Conservation (phyloP, 2,113 vertebrate species). For the Phoenicopterus ruber region DNA sequence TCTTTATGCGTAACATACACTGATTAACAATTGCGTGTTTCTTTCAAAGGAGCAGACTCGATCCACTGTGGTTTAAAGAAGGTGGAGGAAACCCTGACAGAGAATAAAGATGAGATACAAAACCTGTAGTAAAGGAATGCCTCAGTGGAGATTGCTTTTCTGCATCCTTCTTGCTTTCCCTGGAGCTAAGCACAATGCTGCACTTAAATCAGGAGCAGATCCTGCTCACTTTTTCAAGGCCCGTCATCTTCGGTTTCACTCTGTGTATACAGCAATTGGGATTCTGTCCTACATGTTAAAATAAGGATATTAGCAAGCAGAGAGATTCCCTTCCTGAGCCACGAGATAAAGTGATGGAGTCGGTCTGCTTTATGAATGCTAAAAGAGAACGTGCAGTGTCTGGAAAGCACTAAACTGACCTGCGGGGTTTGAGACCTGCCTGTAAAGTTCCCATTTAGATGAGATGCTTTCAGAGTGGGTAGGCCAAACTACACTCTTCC, state of each 20-base stretch:
- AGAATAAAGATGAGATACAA: slow-evolving; percentile 32
- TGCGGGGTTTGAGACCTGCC: not conserved
- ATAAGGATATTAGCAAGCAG: not conserved
- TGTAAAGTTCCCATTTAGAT: slow-evolving; percentile 23
- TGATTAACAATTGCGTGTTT: not conserved
- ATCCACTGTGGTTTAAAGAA: not conserved
- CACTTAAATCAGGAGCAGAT: not conserved
- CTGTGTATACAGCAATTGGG: not conserved
- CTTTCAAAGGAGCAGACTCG: not conserved
- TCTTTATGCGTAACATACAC: not conserved
- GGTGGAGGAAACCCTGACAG: not conserved
- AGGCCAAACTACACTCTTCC: not conserved
- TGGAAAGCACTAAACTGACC: slow-evolving; percentile 23
- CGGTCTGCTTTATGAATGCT: not conserved
- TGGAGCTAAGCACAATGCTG: not conserved
- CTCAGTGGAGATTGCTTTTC: not conserved
- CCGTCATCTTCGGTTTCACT: not conserved
- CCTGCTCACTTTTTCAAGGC: not conserved
- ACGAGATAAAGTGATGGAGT: not conserved
- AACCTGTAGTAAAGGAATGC: not conserved
- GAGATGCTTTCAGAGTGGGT: not conserved
- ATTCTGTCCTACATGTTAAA: slow-evolving; percentile 7
- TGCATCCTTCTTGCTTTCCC: slow-evolving; percentile 29
- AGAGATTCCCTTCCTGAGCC: not conserved
- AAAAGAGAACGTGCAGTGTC: not conserved